phyloP scores from a whole-genome alignment of 2,888 invertebrate species.

The Thymelicus sylvestris region DNA sequence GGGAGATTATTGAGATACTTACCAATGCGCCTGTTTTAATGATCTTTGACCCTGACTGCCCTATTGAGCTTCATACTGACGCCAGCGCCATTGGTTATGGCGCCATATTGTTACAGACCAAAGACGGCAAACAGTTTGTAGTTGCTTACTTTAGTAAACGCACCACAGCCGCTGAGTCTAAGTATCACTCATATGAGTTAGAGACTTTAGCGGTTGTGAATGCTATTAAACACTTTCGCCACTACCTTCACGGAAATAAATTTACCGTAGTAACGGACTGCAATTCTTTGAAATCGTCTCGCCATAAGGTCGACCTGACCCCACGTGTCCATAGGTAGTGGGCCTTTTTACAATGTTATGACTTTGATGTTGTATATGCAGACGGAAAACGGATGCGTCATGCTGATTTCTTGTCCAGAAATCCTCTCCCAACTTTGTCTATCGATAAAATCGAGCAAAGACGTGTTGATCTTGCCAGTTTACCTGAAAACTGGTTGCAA shows the following conservation, averaged over 20 bases:
- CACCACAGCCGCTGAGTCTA: constrained; percentile 22
- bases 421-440: constrained; percentile 23
- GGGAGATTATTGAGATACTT: constrained; percentile 36
- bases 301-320: constrained; percentile 43
- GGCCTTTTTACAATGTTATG: constrained; percentile 43
- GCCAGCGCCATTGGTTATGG: constrained; percentile 48
- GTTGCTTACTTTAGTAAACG: constrained; percentile 34
- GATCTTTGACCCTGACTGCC: constrained; percentile 43
- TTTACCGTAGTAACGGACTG: constrained; percentile 34
- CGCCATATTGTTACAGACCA: constrained; percentile 39
- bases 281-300: constrained; percentile 34
- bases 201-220: constrained; percentile 36
- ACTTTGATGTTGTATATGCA: constrained; percentile 42
- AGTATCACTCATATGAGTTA: constrained; percentile 38
- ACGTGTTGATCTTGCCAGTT: background rate
- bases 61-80: constrained; percentile 44
- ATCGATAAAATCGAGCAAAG: background rate
- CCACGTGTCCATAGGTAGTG: constrained; percentile 48
- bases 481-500: background rate
- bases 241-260: constrained; percentile 40
- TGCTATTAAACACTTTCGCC: constrained; percentile 39
- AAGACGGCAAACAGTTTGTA: background rate
- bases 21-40: constrained; percentile 44
- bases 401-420: constrained; percentile 46
- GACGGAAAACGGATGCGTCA: constrained; percentile 44